Conservation (phyloP, 2,113 vertebrate species). For the Pelobates fuscus region DNA sequence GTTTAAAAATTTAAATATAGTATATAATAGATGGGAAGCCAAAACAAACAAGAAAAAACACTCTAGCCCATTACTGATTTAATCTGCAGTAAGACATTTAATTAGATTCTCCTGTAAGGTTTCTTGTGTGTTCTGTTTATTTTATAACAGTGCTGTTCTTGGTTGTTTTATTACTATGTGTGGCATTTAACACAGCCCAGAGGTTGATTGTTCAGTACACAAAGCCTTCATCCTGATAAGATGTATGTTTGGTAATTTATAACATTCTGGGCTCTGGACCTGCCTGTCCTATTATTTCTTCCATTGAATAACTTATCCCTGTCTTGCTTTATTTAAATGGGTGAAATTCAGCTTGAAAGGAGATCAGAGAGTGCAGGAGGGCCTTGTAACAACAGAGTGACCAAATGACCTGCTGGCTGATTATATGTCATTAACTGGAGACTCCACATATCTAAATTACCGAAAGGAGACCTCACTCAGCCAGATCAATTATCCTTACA, state of each 20-base stretch:
- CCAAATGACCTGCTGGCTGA: constrained; percentile 88
- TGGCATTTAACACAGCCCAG: constrained; percentile 79
- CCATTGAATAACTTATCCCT: constrained; percentile 70
- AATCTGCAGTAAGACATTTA: constrained; percentile 54
- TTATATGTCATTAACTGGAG: constrained; percentile 96
- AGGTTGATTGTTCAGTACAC: constrained; percentile 69
- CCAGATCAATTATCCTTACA: constrained; percentile 71
- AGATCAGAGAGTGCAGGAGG: constrained; percentile 83
- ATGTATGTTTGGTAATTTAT: constrained; percentile 65
- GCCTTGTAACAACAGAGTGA: constrained; percentile 87
- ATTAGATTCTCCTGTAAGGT: constrained; percentile 56
- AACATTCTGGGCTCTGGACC: constrained; percentile 67
- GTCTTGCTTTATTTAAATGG: constrained; percentile 88
- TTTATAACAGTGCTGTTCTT: constrained; percentile 63
- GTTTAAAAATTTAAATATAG: background rate
- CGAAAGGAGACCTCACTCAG: constrained; percentile 75
- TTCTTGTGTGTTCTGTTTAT: constrained; percentile 61
- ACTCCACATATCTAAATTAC: constrained; percentile 86
- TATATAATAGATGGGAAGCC: constrained; percentile 6
- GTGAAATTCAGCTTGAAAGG: constrained; percentile 88
- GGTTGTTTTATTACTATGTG: constrained; percentile 79
- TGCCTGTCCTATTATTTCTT: constrained; percentile 66
- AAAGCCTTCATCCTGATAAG: constrained; percentile 73
- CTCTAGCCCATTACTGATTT: constrained; percentile 30
- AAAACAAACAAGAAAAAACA: constrained; percentile 49